These are phyloP conservation scores for Discoglossus pictus DNA, from an alignment of 2,797 vertebrate species.

Conservation along the genomic window DNA sequence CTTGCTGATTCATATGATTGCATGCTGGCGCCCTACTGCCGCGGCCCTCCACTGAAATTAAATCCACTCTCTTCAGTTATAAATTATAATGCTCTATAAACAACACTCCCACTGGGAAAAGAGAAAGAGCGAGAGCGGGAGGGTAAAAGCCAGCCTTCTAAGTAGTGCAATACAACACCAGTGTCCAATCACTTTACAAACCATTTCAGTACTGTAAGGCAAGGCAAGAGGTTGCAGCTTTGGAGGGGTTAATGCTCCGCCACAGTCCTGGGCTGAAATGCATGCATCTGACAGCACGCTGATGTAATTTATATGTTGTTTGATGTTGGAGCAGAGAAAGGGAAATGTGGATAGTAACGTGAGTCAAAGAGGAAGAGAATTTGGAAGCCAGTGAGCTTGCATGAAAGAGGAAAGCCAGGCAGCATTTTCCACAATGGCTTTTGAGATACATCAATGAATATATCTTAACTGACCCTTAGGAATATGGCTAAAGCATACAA, in stretches of 20 bases:
- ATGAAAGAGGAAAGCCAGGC: constrained; percentile 62
- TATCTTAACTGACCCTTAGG: constrained; percentile 59
- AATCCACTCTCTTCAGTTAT: constrained; percentile 99
- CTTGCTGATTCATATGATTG: constrained; percentile 98
- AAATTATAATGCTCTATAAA: constrained; percentile 99
- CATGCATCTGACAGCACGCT: constrained; percentile 70
- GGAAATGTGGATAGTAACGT: constrained; percentile 65
- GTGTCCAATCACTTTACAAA: constrained; percentile 40
- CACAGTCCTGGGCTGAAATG: constrained; percentile 70
- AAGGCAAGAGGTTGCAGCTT: constrained; percentile 13
- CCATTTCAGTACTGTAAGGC: constrained; percentile 6
- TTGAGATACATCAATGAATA: constrained; percentile 59
- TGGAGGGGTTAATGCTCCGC: constrained; percentile 67
- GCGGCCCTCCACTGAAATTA: constrained; percentile 96
- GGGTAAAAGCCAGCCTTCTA: constrained; percentile 64
- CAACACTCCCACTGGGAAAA: constrained; percentile 92
- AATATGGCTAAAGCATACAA: constrained; percentile 46
- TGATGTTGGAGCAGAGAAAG: constrained; percentile 74
- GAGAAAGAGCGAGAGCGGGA: constrained; percentile 55
- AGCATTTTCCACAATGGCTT: constrained; percentile 63
- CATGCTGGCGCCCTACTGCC: constrained; percentile 97
- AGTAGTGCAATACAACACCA: constrained; percentile 56
- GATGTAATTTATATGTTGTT: constrained; percentile 76
- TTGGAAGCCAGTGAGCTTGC: constrained; percentile 64
- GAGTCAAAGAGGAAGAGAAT: constrained; percentile 69